Evolutionary conservation across 2,113 vertebrate genomes (phyloP), one percentile per base, ranked within the genome.

Genomic region (Meleagris gallopavo): DNA sequence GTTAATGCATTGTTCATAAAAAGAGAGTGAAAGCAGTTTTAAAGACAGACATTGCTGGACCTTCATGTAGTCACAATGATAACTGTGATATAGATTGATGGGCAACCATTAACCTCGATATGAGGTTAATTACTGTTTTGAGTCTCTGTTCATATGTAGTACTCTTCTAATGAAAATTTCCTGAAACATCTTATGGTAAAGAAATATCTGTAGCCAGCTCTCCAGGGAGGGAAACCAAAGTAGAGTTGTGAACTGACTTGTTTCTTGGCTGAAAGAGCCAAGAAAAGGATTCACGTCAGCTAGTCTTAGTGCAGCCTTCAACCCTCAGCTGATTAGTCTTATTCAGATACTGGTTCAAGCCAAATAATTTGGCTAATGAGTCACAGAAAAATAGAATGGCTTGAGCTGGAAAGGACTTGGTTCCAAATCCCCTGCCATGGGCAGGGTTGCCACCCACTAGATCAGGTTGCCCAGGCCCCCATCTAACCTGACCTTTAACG

Each of bases 51-150:
- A 21, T 77, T 67, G 41, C 29, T 82, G 46, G 18, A 36, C 73
- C 19, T 36, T 5, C 24, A 46, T 5, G n/a, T 11, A 66, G 8
- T 48, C 69, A 80, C 0, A 0, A 5, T 67, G 34, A 52, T 64
- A 74, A 71, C 55, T 88, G 27, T 77, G 64, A 48, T n/a, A 21
- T 11, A 83, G 50, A 55, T 80, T 36, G 60, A 54, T 45, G 34
- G 16, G 22, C 17, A 74, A 32, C 32, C 17, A 7, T 48, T 75
- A 77, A 73, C 45, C 15, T 50, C 0, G 0, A 20, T 66, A 41
- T 1, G 4, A 90, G 19, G 40, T 85, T 86, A 54, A 19, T 77
- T 60, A 64, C 41, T 71, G 17, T 10, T 92, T 84, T 61, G 60
- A 86, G 41, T 46, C 16, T 86, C 71, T 52, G 5, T 4, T 64